A percentile compares a stretch with the other conserved stretches of the same genome.
phyloP scores from a whole-genome alignment of 2,888 invertebrate species.

The Monopis laevigella region DNA sequence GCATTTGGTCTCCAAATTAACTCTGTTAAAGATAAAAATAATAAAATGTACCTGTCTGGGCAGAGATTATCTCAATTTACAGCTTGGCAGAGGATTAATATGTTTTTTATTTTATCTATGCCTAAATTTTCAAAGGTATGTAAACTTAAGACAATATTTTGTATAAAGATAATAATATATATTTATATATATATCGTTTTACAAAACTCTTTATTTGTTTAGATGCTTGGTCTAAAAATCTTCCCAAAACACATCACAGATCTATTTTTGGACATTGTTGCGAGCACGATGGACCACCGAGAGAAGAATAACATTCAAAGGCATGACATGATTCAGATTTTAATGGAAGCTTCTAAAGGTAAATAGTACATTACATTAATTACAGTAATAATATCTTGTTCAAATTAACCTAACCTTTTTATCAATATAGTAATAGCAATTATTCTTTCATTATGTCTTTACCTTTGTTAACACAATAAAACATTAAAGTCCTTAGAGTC shows the following conservation, averaged over 20 bases:
- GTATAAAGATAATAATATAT: not conserved
- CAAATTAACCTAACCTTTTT: too few relatives aligned
- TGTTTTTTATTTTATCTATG: slow-evolving; percentile 24
- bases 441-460: too few relatives aligned
- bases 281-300: slow-evolving; percentile 45
- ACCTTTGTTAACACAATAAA: too few relatives aligned
- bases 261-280: slow-evolving; percentile 8
- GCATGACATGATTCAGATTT: slow-evolving; percentile 66
- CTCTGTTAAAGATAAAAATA: slow-evolving; percentile 57
- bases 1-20: slow-evolving; percentile 67
- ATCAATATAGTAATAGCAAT: too few relatives aligned
- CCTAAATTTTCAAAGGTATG: slow-evolving; percentile 32
- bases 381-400: too few relatives aligned
- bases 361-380: not conserved
- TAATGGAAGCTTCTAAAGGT: slow-evolving; percentile 50
- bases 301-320: slow-evolving; percentile 51
- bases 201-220: not conserved
- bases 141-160: not conserved
- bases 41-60: slow-evolving; percentile 55
- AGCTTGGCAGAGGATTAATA: slow-evolving; percentile 23
- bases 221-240: not conserved
- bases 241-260: slow-evolving; percentile 8
- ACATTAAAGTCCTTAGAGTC: too few relatives aligned
- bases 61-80: slow-evolving; percentile 29
- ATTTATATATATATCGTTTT: not conserved